Evolutionary conservation across 1,140 invertebrate species (phyloP), one percentile per base, ranked within the genome.

Genomic region (Aphelenchoides fujianensis): DNA sequence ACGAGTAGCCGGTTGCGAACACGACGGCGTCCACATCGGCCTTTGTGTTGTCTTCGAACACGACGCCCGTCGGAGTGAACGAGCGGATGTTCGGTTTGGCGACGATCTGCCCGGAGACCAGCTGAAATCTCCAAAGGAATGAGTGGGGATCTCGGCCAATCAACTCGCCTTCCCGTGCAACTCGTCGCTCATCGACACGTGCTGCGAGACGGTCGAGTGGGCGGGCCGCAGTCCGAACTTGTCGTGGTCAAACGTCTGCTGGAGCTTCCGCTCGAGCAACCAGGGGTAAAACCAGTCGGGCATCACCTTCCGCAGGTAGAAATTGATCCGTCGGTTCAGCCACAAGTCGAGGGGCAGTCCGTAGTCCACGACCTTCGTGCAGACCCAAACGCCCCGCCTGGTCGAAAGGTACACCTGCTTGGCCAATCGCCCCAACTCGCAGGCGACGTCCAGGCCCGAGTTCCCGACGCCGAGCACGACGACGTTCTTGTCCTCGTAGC

Each of bases 371-470:
- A 88, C 76, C 63, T 87, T 74, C 63, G 85, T 84, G 3, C 85
- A 77, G 1, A 88, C 73, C 88, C 88, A 88, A 0, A 83, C 78
- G 1, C 88, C 88, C 5, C 85, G 74, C 9, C 88, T 76, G 1
- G 88, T 87, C 27, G 85, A 85, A 36, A 88, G 68, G 67, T 85
- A 88, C 2, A 87, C 85, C 82, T 83, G 36, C 54, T 84, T 80
- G 7, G 86, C 81, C 2, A 86, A 78, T 48, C 82, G 79, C 61
- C 84, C 84, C 2, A 88, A 63, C 69, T 88, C 88, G 2, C 86
- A 86, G n/a, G 87, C 88, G 30, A 87, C 85, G 75, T 88, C 88
- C 3, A 82, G 85, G 3, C 86, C 88, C 2, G 34, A 7, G 34
- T 30, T 5, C 23, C 5, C 2, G 5, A 59, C 34, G 28, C 23